These are phyloP conservation scores for Nomada fucata DNA, from an alignment of 2,888 invertebrate genomes.

Conservation along the genomic window DNA sequence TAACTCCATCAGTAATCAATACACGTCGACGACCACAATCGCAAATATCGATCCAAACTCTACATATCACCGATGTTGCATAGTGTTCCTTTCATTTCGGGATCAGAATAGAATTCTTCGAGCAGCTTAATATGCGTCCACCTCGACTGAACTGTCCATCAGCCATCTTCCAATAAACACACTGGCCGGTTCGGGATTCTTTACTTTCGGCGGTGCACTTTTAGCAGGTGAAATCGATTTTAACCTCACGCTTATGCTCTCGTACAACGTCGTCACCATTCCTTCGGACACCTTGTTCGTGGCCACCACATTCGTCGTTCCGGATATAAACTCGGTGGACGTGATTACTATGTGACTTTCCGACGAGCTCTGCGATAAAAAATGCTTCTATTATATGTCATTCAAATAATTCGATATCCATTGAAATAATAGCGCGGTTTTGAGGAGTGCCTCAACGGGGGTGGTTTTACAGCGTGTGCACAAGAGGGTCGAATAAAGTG, in stretches of 20 bases:
- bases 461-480: too few relatives aligned
- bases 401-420: not conserved
- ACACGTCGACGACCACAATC: not conserved
- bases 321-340: constrained; percentile 64
- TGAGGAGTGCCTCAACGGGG: too few relatives aligned
- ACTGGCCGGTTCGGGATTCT: constrained; percentile 46
- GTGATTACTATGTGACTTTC: constrained; percentile 61
- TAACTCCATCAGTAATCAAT: not conserved
- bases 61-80: constrained; percentile 7
- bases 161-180: constrained; percentile 59
- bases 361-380: constrained; percentile 60
- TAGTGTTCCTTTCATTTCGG: not conserved
- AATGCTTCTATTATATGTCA: not conserved
- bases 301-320: constrained; percentile 52
- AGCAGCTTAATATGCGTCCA: constrained; percentile 6
- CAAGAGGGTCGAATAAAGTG: too few relatives aligned
- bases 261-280: constrained; percentile 45
- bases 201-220: constrained; percentile 44
- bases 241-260: constrained; percentile 61
- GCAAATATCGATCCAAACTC: not conserved
- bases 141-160: constrained; percentile 37
- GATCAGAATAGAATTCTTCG: not conserved
- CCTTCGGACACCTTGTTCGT: constrained; percentile 36
- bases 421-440: too few relatives aligned
- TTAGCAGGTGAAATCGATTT: constrained; percentile 54